Evolutionary conservation across 2,888 invertebrate genomes (phyloP).

Genomic region (Hydraecia micacea): DNA sequence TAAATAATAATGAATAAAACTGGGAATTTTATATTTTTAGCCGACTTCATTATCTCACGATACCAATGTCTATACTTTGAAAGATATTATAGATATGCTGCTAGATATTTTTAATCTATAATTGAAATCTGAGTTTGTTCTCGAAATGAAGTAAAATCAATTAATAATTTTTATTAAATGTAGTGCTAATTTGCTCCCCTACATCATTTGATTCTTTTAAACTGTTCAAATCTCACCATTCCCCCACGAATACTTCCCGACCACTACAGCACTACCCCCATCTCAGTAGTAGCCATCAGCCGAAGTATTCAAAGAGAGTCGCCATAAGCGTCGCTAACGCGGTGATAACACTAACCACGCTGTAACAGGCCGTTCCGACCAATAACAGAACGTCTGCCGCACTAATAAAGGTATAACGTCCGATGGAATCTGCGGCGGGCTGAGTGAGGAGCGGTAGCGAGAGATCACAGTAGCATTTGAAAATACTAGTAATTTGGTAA

Average conservation of each 20-base stretch:
- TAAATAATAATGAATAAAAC: not conserved
- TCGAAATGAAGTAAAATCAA: not conserved
- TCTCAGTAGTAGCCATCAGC: conserved; percentile 10
- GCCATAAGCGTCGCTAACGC: conserved; percentile 24
- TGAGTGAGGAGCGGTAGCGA: conserved; percentile 27
- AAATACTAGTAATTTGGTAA: not conserved
- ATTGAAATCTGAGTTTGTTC: not conserved
- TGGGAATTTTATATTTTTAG: not conserved
- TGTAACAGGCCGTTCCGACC: conserved; percentile 55
- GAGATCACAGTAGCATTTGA: not conserved
- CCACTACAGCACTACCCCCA: not conserved
- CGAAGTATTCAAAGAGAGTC: conserved; percentile 45
- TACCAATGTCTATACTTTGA: not conserved
- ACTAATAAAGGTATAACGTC: conserved; percentile 66
- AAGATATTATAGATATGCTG: not conserved
- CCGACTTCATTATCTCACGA: not conserved
- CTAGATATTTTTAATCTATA: not conserved
- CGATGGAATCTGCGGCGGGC: conserved; percentile 34
- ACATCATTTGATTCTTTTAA: not conserved
- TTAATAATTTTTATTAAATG: not conserved
- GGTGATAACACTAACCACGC: conserved; percentile 62
- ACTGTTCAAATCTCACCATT: not conserved
- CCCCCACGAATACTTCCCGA: not conserved
- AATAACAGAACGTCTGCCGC: conserved; percentile 64
- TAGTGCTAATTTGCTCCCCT: not conserved